phyloP scores from a whole-genome alignment of 2,113 vertebrate genomes.

The Cranoglanis bouderius region DNA sequence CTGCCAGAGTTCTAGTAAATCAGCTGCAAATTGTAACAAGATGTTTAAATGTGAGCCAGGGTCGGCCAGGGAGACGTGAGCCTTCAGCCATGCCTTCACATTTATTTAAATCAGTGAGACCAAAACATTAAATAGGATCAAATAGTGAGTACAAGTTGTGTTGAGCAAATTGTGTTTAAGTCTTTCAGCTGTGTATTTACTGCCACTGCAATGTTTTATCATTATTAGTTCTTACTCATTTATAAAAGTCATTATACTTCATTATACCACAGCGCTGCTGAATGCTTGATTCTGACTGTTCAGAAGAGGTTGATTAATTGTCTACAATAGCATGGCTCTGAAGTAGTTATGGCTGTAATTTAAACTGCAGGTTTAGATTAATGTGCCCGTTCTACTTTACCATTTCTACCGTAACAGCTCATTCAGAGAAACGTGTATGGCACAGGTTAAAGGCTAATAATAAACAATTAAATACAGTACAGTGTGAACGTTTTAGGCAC shows the following conservation, averaged over 20 bases:
- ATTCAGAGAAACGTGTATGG: neutral
- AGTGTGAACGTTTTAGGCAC: no score
- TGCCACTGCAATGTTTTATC: neutral
- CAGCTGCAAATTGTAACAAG: slow-evolving; percentile 15
- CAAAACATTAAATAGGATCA: neutral
- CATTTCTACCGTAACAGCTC: neutral
- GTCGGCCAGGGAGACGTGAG: neutral
- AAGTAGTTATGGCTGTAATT: neutral
- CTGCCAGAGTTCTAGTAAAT: neutral
- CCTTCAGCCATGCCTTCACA: neutral
- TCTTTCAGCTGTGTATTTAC: neutral
- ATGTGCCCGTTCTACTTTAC: neutral
- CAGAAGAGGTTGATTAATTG: no score
- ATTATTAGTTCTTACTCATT: neutral
- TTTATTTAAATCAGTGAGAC: neutral
- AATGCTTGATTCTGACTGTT: neutral
- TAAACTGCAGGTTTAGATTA: neutral
- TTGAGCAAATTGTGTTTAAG: neutral
- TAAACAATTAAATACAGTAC: neutral
- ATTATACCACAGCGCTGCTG: neutral
- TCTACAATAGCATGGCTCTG: no score
- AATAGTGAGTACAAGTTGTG: neutral
- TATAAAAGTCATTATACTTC: neutral
- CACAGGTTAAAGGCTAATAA: neutral
- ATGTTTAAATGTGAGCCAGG: neutral